Evolutionary conservation across 2,888 invertebrate genomes (phyloP).

Genomic region (Epicampocera succincta): DNA sequence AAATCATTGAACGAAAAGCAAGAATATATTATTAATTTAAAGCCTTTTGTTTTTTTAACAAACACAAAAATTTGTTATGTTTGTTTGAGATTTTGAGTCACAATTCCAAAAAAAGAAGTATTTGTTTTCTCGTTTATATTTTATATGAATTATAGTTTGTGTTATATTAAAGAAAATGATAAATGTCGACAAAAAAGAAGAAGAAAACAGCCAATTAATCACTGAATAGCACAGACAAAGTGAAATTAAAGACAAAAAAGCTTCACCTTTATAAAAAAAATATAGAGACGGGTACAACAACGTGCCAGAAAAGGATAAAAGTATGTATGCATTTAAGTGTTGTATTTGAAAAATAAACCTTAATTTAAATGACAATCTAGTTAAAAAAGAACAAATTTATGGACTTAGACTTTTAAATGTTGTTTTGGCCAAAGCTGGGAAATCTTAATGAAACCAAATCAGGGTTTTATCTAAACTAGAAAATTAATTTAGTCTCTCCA

Average conservation of each 20-base stretch:
- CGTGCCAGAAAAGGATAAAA: conserved; percentile 40
- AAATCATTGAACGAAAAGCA: conserved; percentile 3
- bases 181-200: conserved; percentile 71
- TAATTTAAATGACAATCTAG: conserved; percentile 54
- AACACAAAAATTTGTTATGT: conserved; percentile 73
- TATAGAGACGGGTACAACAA: background rate
- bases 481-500: background rate
- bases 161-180: conserved; percentile 67
- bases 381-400: conserved; percentile 23
- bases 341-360: conserved; percentile 35
- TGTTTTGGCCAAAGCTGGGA: background rate
- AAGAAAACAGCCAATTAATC: conserved; percentile 54
- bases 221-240: conserved; percentile 41
- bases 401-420: background rate
- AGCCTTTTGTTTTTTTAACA: conserved; percentile 18
- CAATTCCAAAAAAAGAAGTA: conserved; percentile 12
- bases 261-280: conserved; percentile 28
- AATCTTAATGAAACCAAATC: no score
- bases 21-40: conserved; percentile 45
- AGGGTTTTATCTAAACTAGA: background rate
- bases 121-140: conserved; percentile 3
- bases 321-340: background rate
- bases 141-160: no score
- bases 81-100: conserved; percentile 64
- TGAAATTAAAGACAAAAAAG: conserved; percentile 75